These are phyloP conservation scores for Drosophila subobscura DNA, from an alignment of 1,140 invertebrate genomes.

Conservation along the genomic window DNA sequence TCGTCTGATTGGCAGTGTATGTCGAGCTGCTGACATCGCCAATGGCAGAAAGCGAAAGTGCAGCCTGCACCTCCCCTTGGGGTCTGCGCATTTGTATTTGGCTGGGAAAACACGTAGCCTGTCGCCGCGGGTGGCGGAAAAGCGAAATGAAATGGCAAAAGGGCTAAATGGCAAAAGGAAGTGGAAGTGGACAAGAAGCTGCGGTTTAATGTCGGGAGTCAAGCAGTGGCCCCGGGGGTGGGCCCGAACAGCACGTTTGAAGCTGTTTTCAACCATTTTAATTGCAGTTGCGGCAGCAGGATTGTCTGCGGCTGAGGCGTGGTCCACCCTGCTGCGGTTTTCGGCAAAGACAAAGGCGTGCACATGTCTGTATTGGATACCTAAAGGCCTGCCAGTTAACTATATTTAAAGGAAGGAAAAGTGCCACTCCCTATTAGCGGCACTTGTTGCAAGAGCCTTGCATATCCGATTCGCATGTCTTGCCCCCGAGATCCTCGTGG, in stretches of 20 bases:
- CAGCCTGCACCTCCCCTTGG: too few species aligned
- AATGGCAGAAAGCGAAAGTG: too few species aligned
- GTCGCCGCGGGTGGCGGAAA: slow-evolving; percentile 21
- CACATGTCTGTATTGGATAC: background rate
- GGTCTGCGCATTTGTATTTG: slow-evolving; percentile 17
- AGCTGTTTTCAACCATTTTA: slow-evolving; percentile 63
- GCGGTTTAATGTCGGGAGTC: too few species aligned
- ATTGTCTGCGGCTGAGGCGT: slow-evolving; percentile 12
- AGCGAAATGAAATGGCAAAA: slow-evolving; percentile 32
- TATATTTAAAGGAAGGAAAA: slow-evolving; percentile 48
- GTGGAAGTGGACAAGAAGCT: slow-evolving; percentile 14
- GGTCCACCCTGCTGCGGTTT: slow-evolving; percentile 23
- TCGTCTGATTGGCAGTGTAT: too few species aligned
- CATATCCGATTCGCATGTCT: slow-evolving; percentile 17
- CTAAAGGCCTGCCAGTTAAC: slow-evolving; percentile 42
- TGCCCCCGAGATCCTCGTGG: background rate
- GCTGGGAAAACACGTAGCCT: slow-evolving; percentile 26
- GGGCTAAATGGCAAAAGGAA: slow-evolving; percentile 8
- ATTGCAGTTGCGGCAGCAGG: slow-evolving; percentile 55
- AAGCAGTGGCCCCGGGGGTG: background rate
- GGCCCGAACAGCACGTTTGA: slow-evolving; percentile 48
- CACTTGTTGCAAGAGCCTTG: slow-evolving; percentile 19
- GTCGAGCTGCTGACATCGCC: too few species aligned
- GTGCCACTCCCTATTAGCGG: slow-evolving; percentile 27
- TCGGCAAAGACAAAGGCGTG: slow-evolving; percentile 2